These are phyloP conservation scores for Agriopis leucophaearia DNA, from an alignment of 2,888 invertebrate species.

Conservation along the genomic window DNA sequence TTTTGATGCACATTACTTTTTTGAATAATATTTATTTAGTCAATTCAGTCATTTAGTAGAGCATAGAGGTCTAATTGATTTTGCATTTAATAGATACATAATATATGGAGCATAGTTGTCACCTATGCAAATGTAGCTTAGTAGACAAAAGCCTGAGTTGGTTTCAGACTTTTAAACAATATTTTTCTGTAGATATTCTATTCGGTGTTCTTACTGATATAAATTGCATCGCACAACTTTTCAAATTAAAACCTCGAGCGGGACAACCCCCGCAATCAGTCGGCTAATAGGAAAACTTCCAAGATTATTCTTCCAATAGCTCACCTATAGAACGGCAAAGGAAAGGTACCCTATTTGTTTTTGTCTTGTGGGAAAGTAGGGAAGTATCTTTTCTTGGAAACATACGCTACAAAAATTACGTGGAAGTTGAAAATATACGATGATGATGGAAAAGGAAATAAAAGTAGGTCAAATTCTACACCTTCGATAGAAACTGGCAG, in stretches of 20 bases:
- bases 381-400: conserved; percentile 6
- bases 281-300: conserved; percentile 65
- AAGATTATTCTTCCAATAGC: conserved; percentile 62
- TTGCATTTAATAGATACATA: too few relatives aligned
- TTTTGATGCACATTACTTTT: too few relatives aligned
- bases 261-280: conserved; percentile 59
- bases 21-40: too few relatives aligned
- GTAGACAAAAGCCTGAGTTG: neutral
- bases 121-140: too few relatives aligned
- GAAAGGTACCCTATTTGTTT: conserved; percentile 29
- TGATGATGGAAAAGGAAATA: neutral
- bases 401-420: neutral
- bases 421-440: too few relatives aligned
- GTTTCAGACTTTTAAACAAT: neutral
- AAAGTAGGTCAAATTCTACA: neutral
- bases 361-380: conserved; percentile 27
- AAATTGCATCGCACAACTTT: conserved; percentile 63
- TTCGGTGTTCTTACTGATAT: conserved; percentile 47
- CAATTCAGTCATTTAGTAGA: too few relatives aligned
- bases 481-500: too few relatives aligned
- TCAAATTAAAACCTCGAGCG: conserved; percentile 61
- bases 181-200: conserved; percentile 1
- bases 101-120: too few relatives aligned
- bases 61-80: too few relatives aligned
- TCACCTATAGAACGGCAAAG: conserved; percentile 43